A percentile compares a stretch with the other conserved stretches of the same genome.
Conservation (phyloP, 2,113 vertebrate genomes). For the Ceuthmochares aereus region DNA sequence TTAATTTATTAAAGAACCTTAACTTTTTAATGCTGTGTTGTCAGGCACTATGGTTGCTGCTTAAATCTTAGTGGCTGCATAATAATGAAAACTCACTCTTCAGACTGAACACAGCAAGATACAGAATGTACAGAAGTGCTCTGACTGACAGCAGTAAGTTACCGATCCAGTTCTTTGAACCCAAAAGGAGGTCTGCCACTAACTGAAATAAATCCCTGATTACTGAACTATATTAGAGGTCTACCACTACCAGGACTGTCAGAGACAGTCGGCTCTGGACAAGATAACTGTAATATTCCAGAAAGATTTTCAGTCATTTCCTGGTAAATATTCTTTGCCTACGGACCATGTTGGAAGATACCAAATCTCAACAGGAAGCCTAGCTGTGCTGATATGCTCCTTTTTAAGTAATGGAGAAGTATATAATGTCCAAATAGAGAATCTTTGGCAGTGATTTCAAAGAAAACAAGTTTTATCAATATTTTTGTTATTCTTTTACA, state of each 20-base stretch:
- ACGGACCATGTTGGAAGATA: conserved; percentile 8
- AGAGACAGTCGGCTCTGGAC: background rate
- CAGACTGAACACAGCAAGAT: background rate
- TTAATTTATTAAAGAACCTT: background rate
- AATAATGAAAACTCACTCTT: background rate
- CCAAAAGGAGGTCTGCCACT: background rate
- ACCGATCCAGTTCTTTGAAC: background rate
- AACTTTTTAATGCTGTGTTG: background rate
- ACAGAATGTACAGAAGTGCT: background rate
- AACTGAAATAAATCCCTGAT: background rate
- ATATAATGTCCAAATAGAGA: conserved; percentile 40
- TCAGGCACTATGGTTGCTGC: background rate
- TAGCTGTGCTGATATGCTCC: background rate
- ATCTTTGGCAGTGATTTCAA: conserved; percentile 21
- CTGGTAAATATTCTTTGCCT: conserved; percentile 25
- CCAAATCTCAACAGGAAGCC: conserved; percentile 31
- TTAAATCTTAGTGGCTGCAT: background rate
- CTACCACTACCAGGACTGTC: background rate
- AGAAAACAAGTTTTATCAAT: conserved; percentile 34
- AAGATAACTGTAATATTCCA: background rate
- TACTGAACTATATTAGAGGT: background rate
- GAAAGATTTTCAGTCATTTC: conserved; percentile 14
- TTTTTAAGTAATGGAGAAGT: conserved; percentile 36
- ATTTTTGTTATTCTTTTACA: conserved; percentile 29
- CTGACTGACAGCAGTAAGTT: background rate